These are phyloP conservation scores for Micrasema longulum DNA, from an alignment of 1,140 invertebrate genomes.

Conservation along the genomic window DNA sequence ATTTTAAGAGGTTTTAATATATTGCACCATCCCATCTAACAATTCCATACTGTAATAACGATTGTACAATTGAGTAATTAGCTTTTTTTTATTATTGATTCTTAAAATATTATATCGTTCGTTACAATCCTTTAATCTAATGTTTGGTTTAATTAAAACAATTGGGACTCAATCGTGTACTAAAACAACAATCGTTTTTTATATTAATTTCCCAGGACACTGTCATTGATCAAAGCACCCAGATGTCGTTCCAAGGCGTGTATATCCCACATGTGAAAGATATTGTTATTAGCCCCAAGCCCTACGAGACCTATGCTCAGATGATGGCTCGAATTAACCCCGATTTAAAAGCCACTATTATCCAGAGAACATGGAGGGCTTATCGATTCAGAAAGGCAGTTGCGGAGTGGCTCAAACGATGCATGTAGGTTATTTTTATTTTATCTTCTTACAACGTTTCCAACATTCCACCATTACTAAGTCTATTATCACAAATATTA, in stretches of 20 bases:
- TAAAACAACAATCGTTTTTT: no score
- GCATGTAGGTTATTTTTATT: slow-evolving; percentile 57
- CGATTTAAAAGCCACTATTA: slow-evolving; percentile 68
- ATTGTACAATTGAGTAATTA: no score
- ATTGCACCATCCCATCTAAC: no score
- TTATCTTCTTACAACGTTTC: neutral
- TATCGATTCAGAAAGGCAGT: slow-evolving; percentile 66
- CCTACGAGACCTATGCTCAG: slow-evolving; percentile 62
- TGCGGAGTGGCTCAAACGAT: slow-evolving; percentile 62
- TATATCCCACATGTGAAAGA: slow-evolving; percentile 72
- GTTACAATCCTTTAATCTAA: no score
- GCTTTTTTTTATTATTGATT: no score
- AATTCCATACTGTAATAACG: no score
- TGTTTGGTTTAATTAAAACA: no score
- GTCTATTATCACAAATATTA: neutral
- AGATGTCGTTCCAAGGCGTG: slow-evolving; percentile 68
- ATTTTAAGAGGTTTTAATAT: no score
- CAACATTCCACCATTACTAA: neutral
- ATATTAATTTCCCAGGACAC: slow-evolving; percentile 63
- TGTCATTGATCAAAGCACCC: slow-evolving; percentile 65
- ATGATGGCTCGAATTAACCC: slow-evolving; percentile 62
- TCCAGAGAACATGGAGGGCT: slow-evolving; percentile 70
- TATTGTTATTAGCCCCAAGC: slow-evolving; percentile 66
- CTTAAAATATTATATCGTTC: no score
- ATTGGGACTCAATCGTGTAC: no score